A percentile compares a stretch with the other conserved stretches of the same genome.
Conservation (phyloP, 2,888 invertebrate genomes). For the Allolobophora icterica region DNA sequence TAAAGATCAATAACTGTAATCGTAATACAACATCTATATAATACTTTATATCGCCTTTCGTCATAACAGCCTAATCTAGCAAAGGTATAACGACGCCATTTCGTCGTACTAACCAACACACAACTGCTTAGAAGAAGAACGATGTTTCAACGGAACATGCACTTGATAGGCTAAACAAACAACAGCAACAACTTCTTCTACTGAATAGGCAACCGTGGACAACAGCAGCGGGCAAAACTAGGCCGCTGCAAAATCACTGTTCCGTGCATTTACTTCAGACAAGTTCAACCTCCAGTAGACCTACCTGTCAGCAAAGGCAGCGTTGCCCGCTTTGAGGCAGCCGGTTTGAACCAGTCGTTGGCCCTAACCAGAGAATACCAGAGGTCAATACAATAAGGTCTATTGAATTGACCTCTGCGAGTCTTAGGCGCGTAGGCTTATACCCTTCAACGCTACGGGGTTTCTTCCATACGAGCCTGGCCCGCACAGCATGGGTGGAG, state of each 20-base stretch:
- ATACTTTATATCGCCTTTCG: not conserved
- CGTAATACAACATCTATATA: not conserved
- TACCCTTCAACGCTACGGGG: not conserved
- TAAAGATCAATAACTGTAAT: not conserved
- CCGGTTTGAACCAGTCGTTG: not conserved
- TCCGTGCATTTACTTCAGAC: too few species aligned
- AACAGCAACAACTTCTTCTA: not conserved
- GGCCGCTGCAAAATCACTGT: not conserved
- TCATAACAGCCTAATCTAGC: not conserved
- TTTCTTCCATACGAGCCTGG: not conserved
- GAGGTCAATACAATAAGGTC: too few species aligned
- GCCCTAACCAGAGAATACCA: too few species aligned
- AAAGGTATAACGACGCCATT: not conserved
- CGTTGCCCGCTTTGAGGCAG: not conserved
- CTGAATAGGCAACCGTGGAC: not conserved
- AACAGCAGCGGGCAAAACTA: not conserved
- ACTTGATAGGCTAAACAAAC: not conserved
- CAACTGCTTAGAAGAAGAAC: not conserved
- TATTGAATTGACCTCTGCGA: not conserved
- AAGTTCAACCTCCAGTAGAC: not conserved
- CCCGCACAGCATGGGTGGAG: not conserved
- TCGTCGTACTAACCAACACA: not conserved
- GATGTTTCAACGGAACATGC: not conserved
- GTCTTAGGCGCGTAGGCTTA: not conserved
- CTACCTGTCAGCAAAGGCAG: too few species aligned